Base-by-base conservation (phyloP, 2,888 invertebrate genomes). In the Crepidodera aurea region DNA sequence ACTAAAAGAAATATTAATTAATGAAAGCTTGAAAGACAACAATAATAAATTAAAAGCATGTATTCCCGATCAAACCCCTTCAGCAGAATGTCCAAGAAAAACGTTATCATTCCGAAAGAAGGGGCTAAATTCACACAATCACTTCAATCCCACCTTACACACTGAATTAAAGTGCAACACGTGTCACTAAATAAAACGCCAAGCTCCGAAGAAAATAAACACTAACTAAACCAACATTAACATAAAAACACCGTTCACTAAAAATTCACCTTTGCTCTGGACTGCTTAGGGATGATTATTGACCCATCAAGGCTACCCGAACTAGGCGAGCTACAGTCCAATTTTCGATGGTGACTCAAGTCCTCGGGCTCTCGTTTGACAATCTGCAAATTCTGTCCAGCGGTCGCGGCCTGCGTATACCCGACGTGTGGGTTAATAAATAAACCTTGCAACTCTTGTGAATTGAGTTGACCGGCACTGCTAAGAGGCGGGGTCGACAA, bases 321-420 rank as follows among this genome's bases (percentile, higher is more conserved):
- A 83, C 82, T 82, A 12, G 82, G 82, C 60, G 86, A 86, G 81
- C 84, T 84, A 80, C 84, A 85, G 80, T 85, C 84, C 81, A 86
- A 83, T 83, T 88, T 88, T 81, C 88, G 86, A 75, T 83, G 83
- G 73, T 84, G 84, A 84, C 90, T 91, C 73, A 91, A 85, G 81
- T 92, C 92, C 84, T 91, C 91, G 76, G 91, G 91, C 82, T 91
- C 92, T 80, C 91, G 87, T 83, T 91, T 91, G 81, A 91, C 89
- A 79, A 87, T 86, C 78, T 86, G 87, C 82, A 87, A 84, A 82
- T 86, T 85, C 74, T 86, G 84, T 62, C 84, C 79, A 65, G 69
- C 74, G 48, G 77, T 69, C 62, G 70, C 83, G 72, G 78, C 79
- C 74, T 77, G 82, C 73, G 78, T 78, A 85, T 84, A 82, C 82